Evolutionary conservation across 2,797 vertebrate species (phyloP), one percentile per base, ranked within the genome.

Genomic region (Schizopygopsis pylzovi): DNA sequence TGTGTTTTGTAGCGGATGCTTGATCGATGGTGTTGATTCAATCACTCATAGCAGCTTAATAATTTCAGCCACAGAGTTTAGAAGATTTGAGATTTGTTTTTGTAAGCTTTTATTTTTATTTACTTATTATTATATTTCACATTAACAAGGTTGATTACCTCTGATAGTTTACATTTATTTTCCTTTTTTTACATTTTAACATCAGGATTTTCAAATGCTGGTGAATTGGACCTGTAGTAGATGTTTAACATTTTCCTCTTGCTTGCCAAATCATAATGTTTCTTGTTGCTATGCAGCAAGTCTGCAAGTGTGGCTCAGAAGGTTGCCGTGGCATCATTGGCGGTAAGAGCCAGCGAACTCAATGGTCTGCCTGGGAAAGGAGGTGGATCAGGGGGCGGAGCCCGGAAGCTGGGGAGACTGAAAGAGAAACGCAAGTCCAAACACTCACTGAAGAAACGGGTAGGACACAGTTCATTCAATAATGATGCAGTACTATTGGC

Each of bases 351-450:
- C 92, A 99, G 95, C 91, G 96, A 90, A 92, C n/a, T 99, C 92
- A 99, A 99, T 6, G 98, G 97, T 9, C 94, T 98, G 81, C 92
- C 95, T 7, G 94, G 89, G 87, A 99, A 98, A 91, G 92, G 85
- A 4, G 92, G 85, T 76, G 95, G 95, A 37, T 88, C 92, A 1
- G 39, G 94, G 72, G 92, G 94, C 47, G 95, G 96, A 22, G 94
- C 97, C 85, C 95, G 96, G 37, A 95, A 97, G 52, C 94, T 96
- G 3, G 97, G 97, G 5, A 92, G 98, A 70, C 96, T 98, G 0
- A 99, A 99, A 92, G 98, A 99, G 93, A 99, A 99, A 81, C 96
- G 98, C 89, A 99, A 99, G 91, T 99, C 98, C 11, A 99, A 99
- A 92, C 98, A 99, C 93, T 97, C 98, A 88, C 95, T 99, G 65